Percentiles rank a stretch among this genome's conserved stretches.
Conservation (phyloP, 2,797 vertebrate genomes). For the Basileuterus tristriatus region DNA sequence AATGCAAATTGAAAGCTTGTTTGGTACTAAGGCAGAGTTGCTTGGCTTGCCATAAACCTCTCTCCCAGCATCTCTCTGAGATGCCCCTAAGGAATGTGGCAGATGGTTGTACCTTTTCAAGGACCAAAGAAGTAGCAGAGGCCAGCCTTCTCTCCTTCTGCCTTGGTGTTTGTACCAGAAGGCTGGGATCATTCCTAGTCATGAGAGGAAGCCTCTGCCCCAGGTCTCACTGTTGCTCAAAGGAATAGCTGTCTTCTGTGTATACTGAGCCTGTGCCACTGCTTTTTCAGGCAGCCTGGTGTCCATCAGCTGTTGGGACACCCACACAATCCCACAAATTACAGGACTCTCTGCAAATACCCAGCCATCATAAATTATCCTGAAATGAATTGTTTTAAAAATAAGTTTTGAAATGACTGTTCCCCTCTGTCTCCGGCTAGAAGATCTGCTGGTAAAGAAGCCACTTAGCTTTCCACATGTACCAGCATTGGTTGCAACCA, state of each 20-base stretch:
- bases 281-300: constrained; percentile 59
- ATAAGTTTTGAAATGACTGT: constrained; percentile 69
- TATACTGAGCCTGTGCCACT: constrained; percentile 57
- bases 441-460: constrained; percentile 45
- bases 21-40: background rate
- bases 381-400: constrained; percentile 80
- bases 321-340: constrained; percentile 76
- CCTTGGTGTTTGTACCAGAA: background rate
- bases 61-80: background rate
- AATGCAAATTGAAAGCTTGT: background rate
- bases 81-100: background rate
- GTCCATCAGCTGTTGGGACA: constrained; percentile 70
- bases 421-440: constrained; percentile 52
- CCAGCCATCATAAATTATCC: constrained; percentile 66
- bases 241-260: constrained; percentile 39
- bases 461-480: constrained; percentile 41
- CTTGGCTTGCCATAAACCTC: background rate
- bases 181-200: constrained; percentile 6
- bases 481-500: constrained; percentile 40
- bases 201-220: constrained; percentile 10
- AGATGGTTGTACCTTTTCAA: background rate
- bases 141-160: background rate
- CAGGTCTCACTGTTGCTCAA: constrained; percentile 9
- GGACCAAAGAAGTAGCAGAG: background rate
- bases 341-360: constrained; percentile 71